These are phyloP conservation scores for Ceratina australensis DNA, from an alignment of 1,140 invertebrate genomes.

Conservation along the genomic window DNA sequence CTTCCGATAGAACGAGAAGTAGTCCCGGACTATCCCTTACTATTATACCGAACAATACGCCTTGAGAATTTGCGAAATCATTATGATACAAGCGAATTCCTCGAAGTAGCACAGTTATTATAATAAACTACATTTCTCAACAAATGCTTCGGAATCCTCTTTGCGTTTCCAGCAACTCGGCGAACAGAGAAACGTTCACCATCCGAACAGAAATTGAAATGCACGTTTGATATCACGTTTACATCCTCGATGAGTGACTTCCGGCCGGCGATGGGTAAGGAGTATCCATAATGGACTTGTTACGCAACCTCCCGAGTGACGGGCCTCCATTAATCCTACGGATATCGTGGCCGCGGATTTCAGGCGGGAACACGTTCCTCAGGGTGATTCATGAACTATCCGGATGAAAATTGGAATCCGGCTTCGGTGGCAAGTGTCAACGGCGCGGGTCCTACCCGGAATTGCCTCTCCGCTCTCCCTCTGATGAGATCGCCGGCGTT, in stretches of 20 bases:
- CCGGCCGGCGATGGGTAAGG: no score
- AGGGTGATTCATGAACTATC: constrained; percentile 23
- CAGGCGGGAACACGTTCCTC: constrained; percentile 35
- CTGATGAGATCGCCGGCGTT: not conserved
- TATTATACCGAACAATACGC: no score
- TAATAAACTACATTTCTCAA: no score
- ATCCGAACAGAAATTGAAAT: not conserved
- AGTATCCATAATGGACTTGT: constrained; percentile 49
- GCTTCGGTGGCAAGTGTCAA: no score
- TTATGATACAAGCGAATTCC: no score
- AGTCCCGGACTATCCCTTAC: no score
- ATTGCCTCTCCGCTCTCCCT: constrained; percentile 14
- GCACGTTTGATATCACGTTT: not conserved
- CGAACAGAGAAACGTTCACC: no score
- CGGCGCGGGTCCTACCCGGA: not conserved
- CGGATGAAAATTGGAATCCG: constrained; percentile 40
- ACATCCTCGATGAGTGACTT: not conserved
- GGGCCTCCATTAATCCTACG: constrained; percentile 40
- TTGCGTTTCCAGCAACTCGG: no score
- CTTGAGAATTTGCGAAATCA: no score
- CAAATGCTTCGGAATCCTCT: no score
- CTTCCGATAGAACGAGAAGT: no score
- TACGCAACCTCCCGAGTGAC: constrained; percentile 39
- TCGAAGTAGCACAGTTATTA: no score
- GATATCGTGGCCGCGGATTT: constrained; percentile 24